These are phyloP conservation scores for Nothoprocta pentlandii DNA, from an alignment of 2,113 vertebrate genomes.

Conservation along the genomic window DNA sequence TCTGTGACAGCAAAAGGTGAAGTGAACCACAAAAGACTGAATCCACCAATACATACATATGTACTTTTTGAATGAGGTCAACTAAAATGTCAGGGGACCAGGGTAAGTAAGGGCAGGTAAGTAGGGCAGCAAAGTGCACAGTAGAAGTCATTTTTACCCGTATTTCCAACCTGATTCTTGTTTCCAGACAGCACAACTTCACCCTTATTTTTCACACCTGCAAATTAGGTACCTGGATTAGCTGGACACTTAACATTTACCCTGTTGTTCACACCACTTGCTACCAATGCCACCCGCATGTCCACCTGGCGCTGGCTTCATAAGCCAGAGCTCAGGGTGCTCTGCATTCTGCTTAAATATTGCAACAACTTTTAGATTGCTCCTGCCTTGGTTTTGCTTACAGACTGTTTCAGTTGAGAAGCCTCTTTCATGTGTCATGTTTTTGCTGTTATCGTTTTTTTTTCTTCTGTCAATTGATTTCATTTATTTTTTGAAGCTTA, in stretches of 20 bases:
- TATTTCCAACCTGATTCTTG: neutral
- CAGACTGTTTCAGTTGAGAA: neutral
- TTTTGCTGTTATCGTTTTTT: neutral
- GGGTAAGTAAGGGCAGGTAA: neutral
- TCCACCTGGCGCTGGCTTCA: rapidly evolving
- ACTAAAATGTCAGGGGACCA: neutral
- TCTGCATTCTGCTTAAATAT: rapidly evolving
- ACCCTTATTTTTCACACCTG: neutral
- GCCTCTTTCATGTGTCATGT: neutral
- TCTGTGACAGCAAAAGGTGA: neutral
- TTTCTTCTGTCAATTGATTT: neutral
- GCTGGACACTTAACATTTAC: neutral
- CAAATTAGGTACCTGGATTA: neutral
- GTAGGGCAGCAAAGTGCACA: neutral
- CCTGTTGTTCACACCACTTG: rapidly evolving
- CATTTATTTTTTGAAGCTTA: rapidly evolving
- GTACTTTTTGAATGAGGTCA: neutral
- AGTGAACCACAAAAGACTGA: neutral
- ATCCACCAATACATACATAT: neutral
- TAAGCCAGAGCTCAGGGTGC: neutral
- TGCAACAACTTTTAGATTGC: rapidly evolving
- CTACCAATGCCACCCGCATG: neutral
- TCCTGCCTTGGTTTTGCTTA: neutral
- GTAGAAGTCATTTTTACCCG: neutral
- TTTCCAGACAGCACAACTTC: neutral